Percentiles rank a stretch among this genome's conserved stretches.
Evolutionary conservation across 2,888 invertebrate genomes (phyloP).

Genomic region (Drosophila histrio): DNA sequence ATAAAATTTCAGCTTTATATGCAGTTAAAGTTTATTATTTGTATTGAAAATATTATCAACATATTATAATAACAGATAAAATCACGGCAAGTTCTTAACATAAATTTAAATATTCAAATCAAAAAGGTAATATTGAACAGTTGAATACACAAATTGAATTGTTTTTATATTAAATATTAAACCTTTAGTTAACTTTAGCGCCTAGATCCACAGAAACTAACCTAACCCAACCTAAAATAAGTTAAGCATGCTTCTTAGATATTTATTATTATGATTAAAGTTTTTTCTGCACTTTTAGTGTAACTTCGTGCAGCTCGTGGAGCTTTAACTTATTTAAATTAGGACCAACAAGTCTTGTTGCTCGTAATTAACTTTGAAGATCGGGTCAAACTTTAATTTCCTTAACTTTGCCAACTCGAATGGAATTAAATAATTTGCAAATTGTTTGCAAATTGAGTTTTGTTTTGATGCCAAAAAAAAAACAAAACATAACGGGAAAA

Average conservation of each 20-base stretch:
- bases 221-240: not conserved
- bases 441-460: conserved; percentile 31
- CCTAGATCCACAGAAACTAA: not conserved
- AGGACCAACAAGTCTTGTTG: conserved; percentile 1
- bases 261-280: not conserved
- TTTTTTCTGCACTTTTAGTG: not conserved
- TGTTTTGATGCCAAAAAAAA: not conserved
- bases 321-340: conserved; percentile 14
- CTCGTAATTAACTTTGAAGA: conserved; percentile 17
- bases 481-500: not conserved
- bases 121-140: not conserved
- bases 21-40: not conserved
- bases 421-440: conserved; percentile 23
- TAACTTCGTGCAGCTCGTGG: not conserved
- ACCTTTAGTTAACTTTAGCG: not conserved
- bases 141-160: not conserved
- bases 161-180: not conserved
- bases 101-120: not conserved
- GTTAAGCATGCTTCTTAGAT: not conserved
- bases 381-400: conserved; percentile 15
- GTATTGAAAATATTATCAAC: too few relatives aligned
- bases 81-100: not conserved
- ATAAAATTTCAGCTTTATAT: not conserved
- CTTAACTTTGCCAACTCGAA: not conserved
- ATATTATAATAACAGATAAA: not conserved